These are phyloP conservation scores for Cosmopolites sordidus DNA, from an alignment of 2,888 invertebrate genomes.

Conservation along the genomic window DNA sequence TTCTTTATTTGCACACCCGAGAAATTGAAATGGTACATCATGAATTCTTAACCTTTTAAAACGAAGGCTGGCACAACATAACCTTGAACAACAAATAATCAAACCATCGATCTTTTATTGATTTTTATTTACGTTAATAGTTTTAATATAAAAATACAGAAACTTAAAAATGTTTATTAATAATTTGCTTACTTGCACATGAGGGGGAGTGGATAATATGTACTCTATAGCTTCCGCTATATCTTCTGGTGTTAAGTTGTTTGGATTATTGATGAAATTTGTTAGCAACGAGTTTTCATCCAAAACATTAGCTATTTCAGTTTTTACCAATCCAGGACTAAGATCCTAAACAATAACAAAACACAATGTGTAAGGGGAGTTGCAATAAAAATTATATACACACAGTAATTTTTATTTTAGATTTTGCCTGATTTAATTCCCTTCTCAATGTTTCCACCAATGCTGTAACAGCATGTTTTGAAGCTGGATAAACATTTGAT, in stretches of 20 bases:
- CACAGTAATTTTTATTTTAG: slow-evolving; percentile 27
- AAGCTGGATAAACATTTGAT: slow-evolving; percentile 28
- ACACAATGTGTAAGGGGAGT: too few relatives aligned
- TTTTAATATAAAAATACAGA: too few relatives aligned
- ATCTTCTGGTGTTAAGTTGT: slow-evolving; percentile 15
- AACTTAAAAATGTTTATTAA: too few relatives aligned
- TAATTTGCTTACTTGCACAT: slow-evolving; percentile 20
- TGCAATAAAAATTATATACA: slow-evolving; percentile 8
- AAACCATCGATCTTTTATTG: too few relatives aligned
- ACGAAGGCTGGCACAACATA: too few relatives aligned
- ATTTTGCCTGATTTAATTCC: slow-evolving; percentile 15
- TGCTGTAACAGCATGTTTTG: slow-evolving; percentile 27
- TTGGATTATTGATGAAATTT: slow-evolving; percentile 2
- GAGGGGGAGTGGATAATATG: slow-evolving; percentile 20
- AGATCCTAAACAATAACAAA: slow-evolving; percentile 20
- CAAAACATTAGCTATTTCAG: slow-evolving; percentile 19
- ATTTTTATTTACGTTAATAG: too few relatives aligned
- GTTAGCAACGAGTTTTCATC: slow-evolving; percentile 8
- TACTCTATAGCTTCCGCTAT: slow-evolving; percentile 25
- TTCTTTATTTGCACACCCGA: too few relatives aligned
- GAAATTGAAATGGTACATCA: too few relatives aligned
- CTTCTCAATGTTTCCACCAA: slow-evolving; percentile 22
- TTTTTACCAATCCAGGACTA: slow-evolving; percentile 26
- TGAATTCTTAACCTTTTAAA: too few relatives aligned
- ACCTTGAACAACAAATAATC: too few relatives aligned